These are phyloP conservation scores for Menidia beryllina DNA, from an alignment of 2,113 vertebrate genomes.

Conservation along the genomic window DNA sequence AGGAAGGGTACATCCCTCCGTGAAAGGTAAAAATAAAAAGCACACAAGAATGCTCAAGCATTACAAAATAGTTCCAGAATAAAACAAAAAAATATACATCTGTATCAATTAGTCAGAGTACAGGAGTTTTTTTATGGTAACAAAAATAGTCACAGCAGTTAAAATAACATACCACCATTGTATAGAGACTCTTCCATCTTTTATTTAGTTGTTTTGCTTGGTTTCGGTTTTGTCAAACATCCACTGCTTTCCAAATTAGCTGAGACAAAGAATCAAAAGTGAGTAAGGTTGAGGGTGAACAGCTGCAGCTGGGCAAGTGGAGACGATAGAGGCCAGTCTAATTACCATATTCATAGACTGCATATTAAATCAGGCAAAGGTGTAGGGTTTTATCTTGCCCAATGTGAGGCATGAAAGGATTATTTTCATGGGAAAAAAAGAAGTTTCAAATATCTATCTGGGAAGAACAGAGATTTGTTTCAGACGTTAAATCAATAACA, in stretches of 20 bases:
- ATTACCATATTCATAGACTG: neutral
- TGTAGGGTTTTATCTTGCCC: neutral
- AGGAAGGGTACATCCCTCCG: slow-evolving; percentile 81
- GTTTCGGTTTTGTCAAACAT: neutral
- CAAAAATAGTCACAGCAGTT: neutral
- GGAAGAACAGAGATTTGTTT: neutral
- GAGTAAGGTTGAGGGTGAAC: neutral
- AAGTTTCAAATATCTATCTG: neutral
- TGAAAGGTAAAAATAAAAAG: slow-evolving; percentile 83
- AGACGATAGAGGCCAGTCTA: neutral
- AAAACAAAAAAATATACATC: neutral
- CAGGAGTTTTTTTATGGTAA: neutral
- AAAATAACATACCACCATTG: neutral
- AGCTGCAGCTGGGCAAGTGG: neutral
- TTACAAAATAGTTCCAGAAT: neutral
- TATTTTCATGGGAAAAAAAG: neutral
- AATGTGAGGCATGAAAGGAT: neutral
- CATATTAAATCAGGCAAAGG: neutral
- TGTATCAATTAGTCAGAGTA: neutral
- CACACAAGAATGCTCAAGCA: neutral
- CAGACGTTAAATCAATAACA: neutral
- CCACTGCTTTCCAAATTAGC: neutral
- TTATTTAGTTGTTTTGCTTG: neutral
- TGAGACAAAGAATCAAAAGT: neutral
- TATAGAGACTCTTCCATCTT: neutral